Conservation (phyloP, 1,140 invertebrate genomes). For the Neotoxoptera formosana region DNA sequence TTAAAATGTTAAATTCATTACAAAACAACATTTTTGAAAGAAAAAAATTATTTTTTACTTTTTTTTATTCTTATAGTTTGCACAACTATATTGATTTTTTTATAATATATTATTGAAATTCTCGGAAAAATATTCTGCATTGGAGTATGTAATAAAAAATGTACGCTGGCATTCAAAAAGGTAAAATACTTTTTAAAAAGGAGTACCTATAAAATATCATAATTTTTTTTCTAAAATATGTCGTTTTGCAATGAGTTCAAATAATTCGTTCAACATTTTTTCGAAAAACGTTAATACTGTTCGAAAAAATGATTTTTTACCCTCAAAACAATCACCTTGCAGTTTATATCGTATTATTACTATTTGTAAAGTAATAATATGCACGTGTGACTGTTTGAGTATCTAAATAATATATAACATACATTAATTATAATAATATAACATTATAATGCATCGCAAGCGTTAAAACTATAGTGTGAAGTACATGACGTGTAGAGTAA, state of each 20-base stretch:
- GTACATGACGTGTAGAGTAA: too few relatives aligned
- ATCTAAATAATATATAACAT: too few relatives aligned
- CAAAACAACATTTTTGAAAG: too few relatives aligned
- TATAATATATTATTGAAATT: neutral
- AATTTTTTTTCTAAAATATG: neutral
- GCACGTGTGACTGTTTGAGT: too few relatives aligned
- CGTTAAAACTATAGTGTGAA: too few relatives aligned
- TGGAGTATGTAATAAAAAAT: neutral
- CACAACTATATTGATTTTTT: neutral
- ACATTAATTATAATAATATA: too few relatives aligned
- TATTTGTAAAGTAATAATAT: too few relatives aligned
- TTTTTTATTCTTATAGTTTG: too few relatives aligned
- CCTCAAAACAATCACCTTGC: neutral
- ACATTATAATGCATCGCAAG: too few relatives aligned
- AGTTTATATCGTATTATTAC: too few relatives aligned
- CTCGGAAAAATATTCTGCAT: neutral
- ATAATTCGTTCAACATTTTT: neutral
- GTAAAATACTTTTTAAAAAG: neutral
- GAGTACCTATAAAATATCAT: neutral
- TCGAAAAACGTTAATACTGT: neutral
- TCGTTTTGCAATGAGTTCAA: neutral
- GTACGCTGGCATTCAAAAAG: neutral
- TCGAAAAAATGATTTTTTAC: neutral
- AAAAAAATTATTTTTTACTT: too few relatives aligned
- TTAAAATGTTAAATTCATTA: too few relatives aligned